phyloP scores from a whole-genome alignment of 2,888 invertebrate genomes.

The Andrena flavipes region DNA sequence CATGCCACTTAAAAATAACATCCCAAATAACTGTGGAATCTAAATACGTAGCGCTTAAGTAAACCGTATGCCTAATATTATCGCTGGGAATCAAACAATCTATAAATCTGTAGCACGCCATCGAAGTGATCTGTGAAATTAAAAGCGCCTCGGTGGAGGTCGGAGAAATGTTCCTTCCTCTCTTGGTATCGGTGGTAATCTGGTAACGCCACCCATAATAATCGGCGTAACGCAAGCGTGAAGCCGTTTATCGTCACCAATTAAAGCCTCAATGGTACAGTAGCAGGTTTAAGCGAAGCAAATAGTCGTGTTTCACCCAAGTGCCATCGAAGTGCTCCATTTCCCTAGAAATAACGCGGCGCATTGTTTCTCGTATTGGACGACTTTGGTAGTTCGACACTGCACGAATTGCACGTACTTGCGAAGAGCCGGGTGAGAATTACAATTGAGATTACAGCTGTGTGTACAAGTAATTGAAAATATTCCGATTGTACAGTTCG shows the following conservation, averaged over 20 bases:
- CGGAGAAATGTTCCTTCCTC: not conserved
- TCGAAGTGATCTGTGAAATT: not conserved
- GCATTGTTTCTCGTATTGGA: not conserved
- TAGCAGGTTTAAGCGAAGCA: not conserved
- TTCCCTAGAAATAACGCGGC: not conserved
- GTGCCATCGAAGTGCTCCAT: not conserved
- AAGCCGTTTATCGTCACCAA: not conserved
- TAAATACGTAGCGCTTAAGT: not conserved
- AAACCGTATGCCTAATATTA: not conserved
- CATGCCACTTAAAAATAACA: conserved; percentile 7
- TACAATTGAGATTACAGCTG: conserved; percentile 29
- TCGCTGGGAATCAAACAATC: not conserved
- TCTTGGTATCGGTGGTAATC: not conserved
- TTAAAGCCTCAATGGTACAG: not conserved
- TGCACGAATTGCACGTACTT: conserved; percentile 1
- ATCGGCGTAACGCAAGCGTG: not conserved
- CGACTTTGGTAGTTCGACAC: not conserved
- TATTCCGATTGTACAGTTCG: conserved; percentile 56
- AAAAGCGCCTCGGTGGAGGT: not conserved
- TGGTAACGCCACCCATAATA: not conserved
- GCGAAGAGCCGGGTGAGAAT: conserved; percentile 3
- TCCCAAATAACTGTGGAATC: not conserved
- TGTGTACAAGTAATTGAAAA: conserved; percentile 74
- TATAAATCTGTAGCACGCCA: too few relatives aligned
- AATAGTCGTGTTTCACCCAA: not conserved